A percentile compares a stretch with the other conserved stretches of the same genome.
Evolutionary conservation across 2,113 vertebrate genomes (phyloP).

Genomic region (Mastomys coucha): DNA sequence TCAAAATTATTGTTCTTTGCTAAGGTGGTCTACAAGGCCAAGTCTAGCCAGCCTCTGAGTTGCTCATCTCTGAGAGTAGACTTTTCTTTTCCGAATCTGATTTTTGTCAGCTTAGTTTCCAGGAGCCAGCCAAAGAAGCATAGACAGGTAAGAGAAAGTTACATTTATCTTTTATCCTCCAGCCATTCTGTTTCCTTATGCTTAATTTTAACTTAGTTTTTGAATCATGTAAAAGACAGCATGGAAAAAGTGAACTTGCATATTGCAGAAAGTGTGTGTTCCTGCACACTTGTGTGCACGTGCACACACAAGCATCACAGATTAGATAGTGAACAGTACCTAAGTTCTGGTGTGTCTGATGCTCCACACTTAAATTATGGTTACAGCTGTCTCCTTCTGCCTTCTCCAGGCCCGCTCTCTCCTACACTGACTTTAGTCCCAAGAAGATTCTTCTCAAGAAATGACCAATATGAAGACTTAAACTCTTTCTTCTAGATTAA

Average conservation of each 20-base stretch:
- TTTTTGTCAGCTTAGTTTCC: not conserved
- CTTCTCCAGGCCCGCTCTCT: not conserved
- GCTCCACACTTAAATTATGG: not conserved
- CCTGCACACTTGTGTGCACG: not conserved
- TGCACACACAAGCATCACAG: not conserved
- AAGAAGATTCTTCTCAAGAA: not conserved
- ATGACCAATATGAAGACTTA: not conserved
- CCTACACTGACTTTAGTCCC: constrained; percentile 3
- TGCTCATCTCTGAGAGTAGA: not conserved
- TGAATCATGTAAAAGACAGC: not conserved
- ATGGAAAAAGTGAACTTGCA: not conserved
- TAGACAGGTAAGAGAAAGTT: not conserved
- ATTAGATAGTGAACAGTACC: not conserved
- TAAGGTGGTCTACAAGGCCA: not conserved
- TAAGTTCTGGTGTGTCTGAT: not conserved
- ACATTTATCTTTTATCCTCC: not conserved
- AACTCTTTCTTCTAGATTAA: not conserved
- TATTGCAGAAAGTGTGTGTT: not conserved
- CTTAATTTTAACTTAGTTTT: constrained; percentile 26
- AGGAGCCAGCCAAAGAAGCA: not conserved
- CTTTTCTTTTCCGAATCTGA: constrained; percentile 17
- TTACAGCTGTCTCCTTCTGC: not conserved
- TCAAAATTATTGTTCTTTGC: not conserved
- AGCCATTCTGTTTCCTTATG: not conserved
- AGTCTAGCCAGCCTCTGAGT: not conserved